Conservation (phyloP, 2,113 vertebrate species). For the Pseudorectes ferrugineus region DNA sequence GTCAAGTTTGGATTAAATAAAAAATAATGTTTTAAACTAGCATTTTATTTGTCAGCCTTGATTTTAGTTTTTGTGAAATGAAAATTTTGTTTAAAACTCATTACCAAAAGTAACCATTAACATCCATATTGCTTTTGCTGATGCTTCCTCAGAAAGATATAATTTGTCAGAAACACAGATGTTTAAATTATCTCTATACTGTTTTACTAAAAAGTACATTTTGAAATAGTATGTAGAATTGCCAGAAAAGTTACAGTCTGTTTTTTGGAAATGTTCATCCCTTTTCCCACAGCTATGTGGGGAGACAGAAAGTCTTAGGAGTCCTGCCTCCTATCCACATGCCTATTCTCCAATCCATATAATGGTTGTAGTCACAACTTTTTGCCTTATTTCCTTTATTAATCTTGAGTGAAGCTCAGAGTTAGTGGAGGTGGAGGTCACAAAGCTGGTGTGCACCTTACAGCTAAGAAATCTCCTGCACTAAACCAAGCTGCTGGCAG, state of each 20-base stretch:
- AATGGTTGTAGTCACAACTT: background rate
- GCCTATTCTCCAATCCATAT: background rate
- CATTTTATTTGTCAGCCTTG: background rate
- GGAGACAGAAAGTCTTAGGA: background rate
- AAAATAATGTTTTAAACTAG: background rate
- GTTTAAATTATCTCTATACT: background rate
- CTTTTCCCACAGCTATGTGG: background rate
- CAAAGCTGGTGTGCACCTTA: background rate
- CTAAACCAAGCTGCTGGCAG: background rate
- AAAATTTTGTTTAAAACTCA: background rate
- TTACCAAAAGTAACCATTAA: background rate
- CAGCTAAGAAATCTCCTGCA: background rate
- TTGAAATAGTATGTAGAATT: background rate
- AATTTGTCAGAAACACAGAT: background rate
- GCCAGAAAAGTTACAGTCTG: background rate
- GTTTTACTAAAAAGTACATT: background rate
- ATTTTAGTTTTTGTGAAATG: background rate
- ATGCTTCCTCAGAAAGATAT: background rate
- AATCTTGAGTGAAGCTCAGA: background rate
- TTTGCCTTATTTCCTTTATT: background rate
- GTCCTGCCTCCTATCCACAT: background rate
- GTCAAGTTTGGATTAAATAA: background rate
- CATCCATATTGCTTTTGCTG: background rate
- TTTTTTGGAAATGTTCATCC: background rate
- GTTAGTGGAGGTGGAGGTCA: background rate